These are phyloP conservation scores for Ylistrum balloti DNA, from an alignment of 1,140 invertebrate species.

Conservation along the genomic window DNA sequence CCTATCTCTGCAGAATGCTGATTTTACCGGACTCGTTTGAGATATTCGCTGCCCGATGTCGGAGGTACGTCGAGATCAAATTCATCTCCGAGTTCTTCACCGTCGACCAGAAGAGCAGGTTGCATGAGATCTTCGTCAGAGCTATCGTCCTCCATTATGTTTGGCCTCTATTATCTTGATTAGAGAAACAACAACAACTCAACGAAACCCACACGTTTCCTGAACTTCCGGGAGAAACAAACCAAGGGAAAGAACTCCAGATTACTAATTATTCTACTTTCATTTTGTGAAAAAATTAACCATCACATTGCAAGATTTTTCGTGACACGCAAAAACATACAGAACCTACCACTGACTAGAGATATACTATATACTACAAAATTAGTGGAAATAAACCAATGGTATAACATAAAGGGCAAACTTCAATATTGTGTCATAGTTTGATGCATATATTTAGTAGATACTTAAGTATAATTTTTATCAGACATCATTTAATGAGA, in stretches of 20 bases:
- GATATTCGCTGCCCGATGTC: slow-evolving; percentile 85
- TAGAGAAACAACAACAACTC: background rate
- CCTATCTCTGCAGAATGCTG: too few species aligned
- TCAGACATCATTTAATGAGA: too few species aligned
- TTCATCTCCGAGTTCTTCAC: slow-evolving; percentile 78
- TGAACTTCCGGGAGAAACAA: background rate
- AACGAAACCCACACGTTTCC: background rate
- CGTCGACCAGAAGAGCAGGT: slow-evolving; percentile 63
- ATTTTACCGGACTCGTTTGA: slow-evolving; percentile 84
- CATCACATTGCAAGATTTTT: too few species aligned
- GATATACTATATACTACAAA: too few species aligned
- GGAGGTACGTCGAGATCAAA: slow-evolving; percentile 84
- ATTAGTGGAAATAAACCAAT: too few species aligned
- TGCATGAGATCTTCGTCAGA: slow-evolving; percentile 64
- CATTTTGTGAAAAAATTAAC: background rate
- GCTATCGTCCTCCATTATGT: slow-evolving; percentile 53
- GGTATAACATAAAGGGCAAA: too few species aligned
- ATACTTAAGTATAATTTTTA: too few species aligned
- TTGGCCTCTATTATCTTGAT: too few species aligned
- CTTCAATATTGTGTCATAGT: too few species aligned
- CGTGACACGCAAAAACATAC: too few species aligned
- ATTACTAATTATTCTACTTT: background rate
- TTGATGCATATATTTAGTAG: too few species aligned
- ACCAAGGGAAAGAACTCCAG: background rate
- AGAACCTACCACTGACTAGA: too few species aligned